Base-by-base conservation (phyloP, 2,797 vertebrate species). In the Sciaenops ocellatus region DNA sequence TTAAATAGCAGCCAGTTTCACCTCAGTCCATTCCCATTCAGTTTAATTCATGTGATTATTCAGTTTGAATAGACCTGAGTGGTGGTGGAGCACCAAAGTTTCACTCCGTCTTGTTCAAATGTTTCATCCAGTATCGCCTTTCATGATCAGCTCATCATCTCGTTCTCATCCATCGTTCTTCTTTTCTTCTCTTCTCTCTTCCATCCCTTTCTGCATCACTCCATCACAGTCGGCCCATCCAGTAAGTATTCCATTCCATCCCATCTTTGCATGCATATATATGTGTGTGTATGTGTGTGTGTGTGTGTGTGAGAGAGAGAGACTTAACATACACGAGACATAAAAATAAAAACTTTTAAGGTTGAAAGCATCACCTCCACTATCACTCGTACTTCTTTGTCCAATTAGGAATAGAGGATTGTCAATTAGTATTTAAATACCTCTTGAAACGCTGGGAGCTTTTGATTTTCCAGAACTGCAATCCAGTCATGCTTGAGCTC, bases 191-290 rank as follows among this genome's bases (percentile, higher is more conserved):
- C 73, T 87, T 84, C 80, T 84, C 73, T 80, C 76, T 85, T 76
- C 62, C 87, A 78, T 56, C 61, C 62, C 75, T 84, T 82, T 85
- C 70, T 62, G 70, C 88, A 87, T 90, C 91, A 84, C 85, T 90
- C 87, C 91, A 93, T 93, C 89, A 78, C 94, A 97, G 96, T 92
- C 51, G 95, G 95, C 56, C 93, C 93, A 89, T 95, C 94, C 90
- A 79, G 96, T 97, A 92, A 97, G 96, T 97, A 96, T 85, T 75
- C 84, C 95, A 96, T 96, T 95, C 90, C 95, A 96, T 95, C 91
- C 90, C 95, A 94, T 95, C 83, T 85, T 69, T 89, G 85, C 78
- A 85, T 92, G 82, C 7, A 0, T 55, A 16, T 76, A 47, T 84
- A 41, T 77, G 60, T 81, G 63, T 78, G 74, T 74, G 74, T 65